phyloP scores from a whole-genome alignment of 2,113 vertebrate genomes.

The Ancistrus triradiatus region DNA sequence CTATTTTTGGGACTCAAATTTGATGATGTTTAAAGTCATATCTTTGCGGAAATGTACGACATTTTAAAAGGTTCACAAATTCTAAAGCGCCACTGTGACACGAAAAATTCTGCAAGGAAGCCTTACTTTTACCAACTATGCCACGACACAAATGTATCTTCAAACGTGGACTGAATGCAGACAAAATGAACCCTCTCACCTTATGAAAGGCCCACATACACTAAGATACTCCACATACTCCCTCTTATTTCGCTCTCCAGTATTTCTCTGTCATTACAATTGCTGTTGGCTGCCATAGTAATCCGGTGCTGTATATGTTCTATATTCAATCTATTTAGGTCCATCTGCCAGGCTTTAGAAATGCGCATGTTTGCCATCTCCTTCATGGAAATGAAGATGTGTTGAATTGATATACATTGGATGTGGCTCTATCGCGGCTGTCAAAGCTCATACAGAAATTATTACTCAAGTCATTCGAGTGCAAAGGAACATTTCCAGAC shows the following conservation, averaged over 20 bases:
- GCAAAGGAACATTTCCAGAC: constrained; percentile 36
- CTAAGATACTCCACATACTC: too few species aligned
- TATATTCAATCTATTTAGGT: constrained; percentile 45
- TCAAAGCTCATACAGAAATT: constrained; percentile 49
- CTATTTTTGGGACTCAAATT: too few species aligned
- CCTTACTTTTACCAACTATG: too few species aligned
- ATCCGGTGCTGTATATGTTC: constrained; percentile 26
- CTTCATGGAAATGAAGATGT: constrained; percentile 45
- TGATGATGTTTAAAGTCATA: too few species aligned
- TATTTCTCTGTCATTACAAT: constrained; percentile 24
- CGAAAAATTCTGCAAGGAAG: too few species aligned
- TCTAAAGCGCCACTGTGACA: too few species aligned
- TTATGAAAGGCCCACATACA: neutral
- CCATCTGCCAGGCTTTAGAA: constrained; percentile 35
- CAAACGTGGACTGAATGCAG: too few species aligned
- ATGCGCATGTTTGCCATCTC: constrained; percentile 38
- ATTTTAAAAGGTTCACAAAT: too few species aligned
- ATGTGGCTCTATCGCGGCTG: constrained; percentile 34
- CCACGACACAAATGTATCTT: too few species aligned
- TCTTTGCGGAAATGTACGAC: too few species aligned
- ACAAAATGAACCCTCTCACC: too few species aligned
- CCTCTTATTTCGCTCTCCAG: constrained; percentile 20
- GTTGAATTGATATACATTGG: constrained; percentile 43
- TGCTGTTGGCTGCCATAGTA: constrained; percentile 25
- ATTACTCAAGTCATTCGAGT: constrained; percentile 51